Evolutionary conservation across 2,113 vertebrate genomes (phyloP), one percentile per base, ranked within the genome.

Genomic region (Cardinalis cardinalis): DNA sequence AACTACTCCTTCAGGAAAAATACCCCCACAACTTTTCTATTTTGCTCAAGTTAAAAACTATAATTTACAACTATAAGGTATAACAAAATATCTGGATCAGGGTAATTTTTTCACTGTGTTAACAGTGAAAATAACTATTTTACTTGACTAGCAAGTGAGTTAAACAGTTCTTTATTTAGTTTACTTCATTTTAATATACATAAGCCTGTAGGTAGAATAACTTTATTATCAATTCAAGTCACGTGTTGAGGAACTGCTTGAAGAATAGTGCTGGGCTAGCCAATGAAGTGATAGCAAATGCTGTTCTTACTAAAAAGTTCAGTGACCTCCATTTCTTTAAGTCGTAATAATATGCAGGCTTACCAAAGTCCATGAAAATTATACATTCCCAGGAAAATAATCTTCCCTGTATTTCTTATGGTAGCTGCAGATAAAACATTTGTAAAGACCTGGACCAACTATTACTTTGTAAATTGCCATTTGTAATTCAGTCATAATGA

Each of bases 161-260:
- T 49, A 68, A 90, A 77, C 6, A 11, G 8, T 53, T 55, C 8
- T 73, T 66, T 84, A 15, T 65, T 65, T 71, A 34, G 12, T 63
- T 59, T 59, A 11, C 9, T 69, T 81, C 26, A 4, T 74, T n/a
- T 75, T 71, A 59, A 18, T 68, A 25, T 64, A 8, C 72, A 18
- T 36, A 44, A n/a, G 38, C 10, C 7, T 69, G 31, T 26, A 38
- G 25, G 12, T 55, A 61, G n/a, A 81, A 63, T 52, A 43, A 48
- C 8, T 92, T 77, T 24, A 14, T 85, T 91, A 87, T 40, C 55
- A 29, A 0, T 59, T 14, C 25, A 53, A 61, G 24, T 48, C n/a
- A 36, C 0, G 0, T 43, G 26, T 68, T 66, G 61, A 76, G 7
- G 6, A 59, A 20, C 40, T 66, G 24, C 80, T 65, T 18, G 10